Base-by-base conservation (phyloP, 2,888 invertebrate species). In the Bimastos eiseni region DNA sequence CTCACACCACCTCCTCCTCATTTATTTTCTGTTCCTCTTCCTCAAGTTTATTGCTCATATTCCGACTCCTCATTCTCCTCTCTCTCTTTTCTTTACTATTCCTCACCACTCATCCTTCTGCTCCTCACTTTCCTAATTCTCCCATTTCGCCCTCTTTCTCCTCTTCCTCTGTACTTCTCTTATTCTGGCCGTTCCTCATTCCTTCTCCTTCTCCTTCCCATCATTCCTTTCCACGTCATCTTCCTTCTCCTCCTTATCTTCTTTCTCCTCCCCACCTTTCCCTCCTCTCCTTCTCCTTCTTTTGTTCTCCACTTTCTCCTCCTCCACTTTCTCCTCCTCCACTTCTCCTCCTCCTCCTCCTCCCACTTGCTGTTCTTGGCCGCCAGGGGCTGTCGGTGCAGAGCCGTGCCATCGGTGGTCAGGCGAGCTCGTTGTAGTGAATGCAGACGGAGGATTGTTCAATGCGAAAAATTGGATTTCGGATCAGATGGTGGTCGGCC, bases 401-500 rank as follows among this genome's bases (percentile, higher is more conserved):
- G 70, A 70, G 30, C 13, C 49, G 70, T n/a, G n/a, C n/a, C 8
- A n/a, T 70, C 70, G 70, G 30, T 70, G 70, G 70, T 70, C 70
- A 70, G 70, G n/a, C 70, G 70, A 11, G 70, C 70, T 30, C n/a
- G n/a, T n/a, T 70, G 70, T 70, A 70, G 30, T 3, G 70, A 70
- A 11, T n/a, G 70, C n/a, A 70, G 70, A 70, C 70, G n/a, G n/a
- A n/a, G 30, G 13, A 70, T 70, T 30, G 70, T 70, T 70, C 70
- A 70, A 70, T 70, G 70, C 70, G 70, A 70, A 30, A 70, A 70
- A 70, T 70, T 70, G 70, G 70, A 70, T 70, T 70, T 70, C 70
- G 70, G n/a, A 70, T 70, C 70, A 11, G 70, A 70, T 70, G 70
- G 24, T 30, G 55, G 30, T 70, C 70, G 70, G 70, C 70, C 30